Percentiles rank a stretch among this genome's conserved stretches.
phyloP scores from a whole-genome alignment of 2,888 invertebrate species.

The Tachina lurida region DNA sequence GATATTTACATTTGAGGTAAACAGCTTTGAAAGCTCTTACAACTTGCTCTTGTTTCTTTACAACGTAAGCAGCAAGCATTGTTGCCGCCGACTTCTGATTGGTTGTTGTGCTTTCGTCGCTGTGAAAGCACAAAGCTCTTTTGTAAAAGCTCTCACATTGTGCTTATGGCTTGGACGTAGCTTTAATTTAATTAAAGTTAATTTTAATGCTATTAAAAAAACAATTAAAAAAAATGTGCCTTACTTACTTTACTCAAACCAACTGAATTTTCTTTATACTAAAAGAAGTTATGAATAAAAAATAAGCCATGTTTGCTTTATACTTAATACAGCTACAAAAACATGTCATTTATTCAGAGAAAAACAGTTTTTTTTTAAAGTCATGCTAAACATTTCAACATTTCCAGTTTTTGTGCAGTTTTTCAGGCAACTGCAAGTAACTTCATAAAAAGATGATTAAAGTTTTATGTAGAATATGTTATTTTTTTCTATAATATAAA shows the following conservation, averaged over 20 bases:
- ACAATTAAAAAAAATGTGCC: neutral
- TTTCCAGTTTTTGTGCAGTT: neutral
- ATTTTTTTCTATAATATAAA: neutral
- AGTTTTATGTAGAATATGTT: neutral
- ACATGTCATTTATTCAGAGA: slow-evolving; percentile 9
- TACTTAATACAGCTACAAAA: slow-evolving; percentile 15
- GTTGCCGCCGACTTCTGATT: too few species aligned
- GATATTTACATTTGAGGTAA: too few species aligned
- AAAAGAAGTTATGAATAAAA: neutral
- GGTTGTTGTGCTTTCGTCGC: too few species aligned
- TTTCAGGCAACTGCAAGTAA: slow-evolving; percentile 3
- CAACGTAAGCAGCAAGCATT: too few species aligned
- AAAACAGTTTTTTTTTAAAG: slow-evolving; percentile 1
- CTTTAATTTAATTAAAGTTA: too few species aligned
- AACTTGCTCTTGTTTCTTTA: too few species aligned
- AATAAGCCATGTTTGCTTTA: slow-evolving; percentile 4
- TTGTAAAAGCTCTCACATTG: too few species aligned
- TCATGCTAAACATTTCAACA: slow-evolving; percentile 10
- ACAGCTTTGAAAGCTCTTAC: too few species aligned
- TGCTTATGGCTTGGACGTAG: too few species aligned
- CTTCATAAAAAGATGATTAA: slow-evolving; percentile 12
- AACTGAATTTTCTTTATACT: too few species aligned
- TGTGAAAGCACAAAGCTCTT: too few species aligned
- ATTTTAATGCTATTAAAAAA: neutral
- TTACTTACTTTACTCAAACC: neutral